phyloP scores from a whole-genome alignment of 1,140 invertebrate species.

The Formica exsecta region DNA sequence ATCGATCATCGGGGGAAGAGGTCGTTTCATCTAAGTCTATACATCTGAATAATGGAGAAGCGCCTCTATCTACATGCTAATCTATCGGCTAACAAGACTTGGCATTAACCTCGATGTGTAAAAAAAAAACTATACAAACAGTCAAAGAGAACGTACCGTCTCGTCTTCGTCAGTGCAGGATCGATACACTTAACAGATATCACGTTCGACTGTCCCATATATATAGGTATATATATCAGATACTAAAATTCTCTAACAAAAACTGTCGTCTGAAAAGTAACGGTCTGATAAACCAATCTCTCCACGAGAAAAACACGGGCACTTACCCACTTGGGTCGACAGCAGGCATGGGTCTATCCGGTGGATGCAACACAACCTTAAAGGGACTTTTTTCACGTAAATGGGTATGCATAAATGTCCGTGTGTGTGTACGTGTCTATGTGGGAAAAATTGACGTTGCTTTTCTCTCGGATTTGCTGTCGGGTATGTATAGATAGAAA shows the following conservation, averaged over 20 bases:
- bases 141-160: constrained; percentile 65
- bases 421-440: constrained; percentile 9
- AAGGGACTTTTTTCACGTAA: constrained; percentile 64
- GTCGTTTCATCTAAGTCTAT: constrained; percentile 47
- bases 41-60: constrained; percentile 57
- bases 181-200: constrained; percentile 60
- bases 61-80: constrained; percentile 61
- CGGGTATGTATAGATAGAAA: constrained; percentile 46
- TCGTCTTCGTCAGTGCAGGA: constrained; percentile 55
- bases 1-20: constrained; percentile 36
- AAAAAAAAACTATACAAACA: constrained; percentile 62
- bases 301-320: constrained; percentile 77
- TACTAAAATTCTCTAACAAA: constrained; percentile 65
- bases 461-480: constrained; percentile 44
- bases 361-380: constrained; percentile 77
- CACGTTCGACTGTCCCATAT: constrained; percentile 39
- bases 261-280: constrained; percentile 67
- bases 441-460: constrained; percentile 48
- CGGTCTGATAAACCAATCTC: constrained; percentile 62
- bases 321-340: constrained; percentile 85
- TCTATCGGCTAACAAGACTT: constrained; percentile 55
- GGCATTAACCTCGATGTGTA: constrained; percentile 35
- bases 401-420: constrained; percentile 19
- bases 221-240: not conserved
- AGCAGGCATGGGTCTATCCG: constrained; percentile 85